Evolutionary conservation across 2,797 vertebrate species (phyloP).

Genomic region (Enteromius fasciolatus): DNA sequence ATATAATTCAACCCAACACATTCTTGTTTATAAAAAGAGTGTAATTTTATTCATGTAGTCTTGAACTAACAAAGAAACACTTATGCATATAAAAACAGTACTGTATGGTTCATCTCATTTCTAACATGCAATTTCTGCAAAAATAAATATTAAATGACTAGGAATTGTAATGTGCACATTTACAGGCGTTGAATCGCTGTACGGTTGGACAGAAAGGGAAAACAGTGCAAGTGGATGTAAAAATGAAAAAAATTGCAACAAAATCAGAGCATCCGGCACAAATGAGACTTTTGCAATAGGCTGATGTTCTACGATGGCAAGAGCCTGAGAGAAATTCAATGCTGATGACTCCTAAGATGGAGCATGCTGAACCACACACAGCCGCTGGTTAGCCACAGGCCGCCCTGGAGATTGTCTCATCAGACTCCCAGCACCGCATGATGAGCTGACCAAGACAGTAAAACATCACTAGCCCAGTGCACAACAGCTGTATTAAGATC

Average conservation of each 20-base stretch:
- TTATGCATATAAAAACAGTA: background rate
- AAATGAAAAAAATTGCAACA: background rate
- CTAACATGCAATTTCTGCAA: background rate
- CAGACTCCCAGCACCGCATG: conserved; percentile 8
- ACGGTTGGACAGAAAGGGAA: background rate
- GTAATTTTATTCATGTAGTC: background rate
- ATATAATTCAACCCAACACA: background rate
- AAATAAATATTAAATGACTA: background rate
- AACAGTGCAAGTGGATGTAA: background rate
- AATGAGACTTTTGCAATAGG: background rate
- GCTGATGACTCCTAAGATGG: conserved; percentile 1
- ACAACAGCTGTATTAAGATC: conserved; percentile 1
- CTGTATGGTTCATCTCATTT: background rate
- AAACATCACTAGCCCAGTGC: background rate
- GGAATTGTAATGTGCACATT: conserved; percentile 4
- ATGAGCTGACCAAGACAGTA: conserved; percentile 13
- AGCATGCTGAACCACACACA: conserved; percentile 19
- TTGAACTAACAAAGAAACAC: background rate
- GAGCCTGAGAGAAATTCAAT: conserved; percentile 5
- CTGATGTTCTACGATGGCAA: background rate
- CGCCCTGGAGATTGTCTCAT: conserved; percentile 11
- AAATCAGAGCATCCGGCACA: background rate
- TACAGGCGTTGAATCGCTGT: background rate
- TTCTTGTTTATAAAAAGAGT: background rate
- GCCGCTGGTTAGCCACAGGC: conserved; percentile 34